A percentile compares a stretch with the other conserved stretches of the same genome.
phyloP scores from a whole-genome alignment of 2,797 vertebrate genomes.

The Pipistrellus pygmaeus region DNA sequence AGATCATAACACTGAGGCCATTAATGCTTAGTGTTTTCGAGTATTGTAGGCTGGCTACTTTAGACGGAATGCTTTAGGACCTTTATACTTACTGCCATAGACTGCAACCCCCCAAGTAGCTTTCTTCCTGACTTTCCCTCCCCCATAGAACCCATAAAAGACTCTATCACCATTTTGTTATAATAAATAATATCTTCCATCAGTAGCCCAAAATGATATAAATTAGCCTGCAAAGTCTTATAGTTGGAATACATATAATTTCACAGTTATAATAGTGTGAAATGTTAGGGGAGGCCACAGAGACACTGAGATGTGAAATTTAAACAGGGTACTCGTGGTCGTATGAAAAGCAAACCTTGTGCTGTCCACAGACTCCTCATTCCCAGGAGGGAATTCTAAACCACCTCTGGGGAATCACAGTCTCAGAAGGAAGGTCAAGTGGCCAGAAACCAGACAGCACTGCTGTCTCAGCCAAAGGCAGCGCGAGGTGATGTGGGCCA shows the following conservation, averaged over 20 bases:
- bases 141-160: conserved; percentile 13
- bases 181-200: conserved; percentile 29
- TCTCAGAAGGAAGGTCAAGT: background rate
- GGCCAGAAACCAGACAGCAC: background rate
- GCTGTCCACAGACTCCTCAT: background rate
- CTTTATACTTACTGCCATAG: background rate
- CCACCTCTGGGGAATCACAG: background rate
- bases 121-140: conserved; percentile 1
- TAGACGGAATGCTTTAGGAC: background rate
- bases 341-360: background rate
- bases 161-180: background rate
- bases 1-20: background rate
- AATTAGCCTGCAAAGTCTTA: background rate
- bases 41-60: background rate
- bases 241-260: background rate
- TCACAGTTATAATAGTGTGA: background rate
- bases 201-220: background rate
- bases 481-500: background rate
- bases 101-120: background rate
- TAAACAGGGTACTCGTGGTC: background rate
- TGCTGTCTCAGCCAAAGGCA: background rate
- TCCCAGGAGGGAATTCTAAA: background rate
- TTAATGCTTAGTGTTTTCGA: background rate
- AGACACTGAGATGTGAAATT: background rate
- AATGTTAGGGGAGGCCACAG: background rate